Evolutionary conservation across 2,113 vertebrate species (phyloP).

Genomic region (Athene noctua): DNA sequence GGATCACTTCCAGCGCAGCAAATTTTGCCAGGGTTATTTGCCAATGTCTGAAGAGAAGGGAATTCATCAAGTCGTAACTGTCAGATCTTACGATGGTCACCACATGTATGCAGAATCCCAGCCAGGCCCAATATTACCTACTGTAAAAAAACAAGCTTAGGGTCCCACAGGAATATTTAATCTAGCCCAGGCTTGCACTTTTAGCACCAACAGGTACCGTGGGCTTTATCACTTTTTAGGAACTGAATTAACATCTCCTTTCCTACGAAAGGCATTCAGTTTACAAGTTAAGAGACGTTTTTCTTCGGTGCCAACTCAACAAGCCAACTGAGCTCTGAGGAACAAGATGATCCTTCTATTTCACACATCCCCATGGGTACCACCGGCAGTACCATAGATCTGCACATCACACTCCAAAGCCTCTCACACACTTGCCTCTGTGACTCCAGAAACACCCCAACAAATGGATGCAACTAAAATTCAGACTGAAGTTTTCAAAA

Average conservation of each 20-base stretch:
- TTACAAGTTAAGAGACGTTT: neutral
- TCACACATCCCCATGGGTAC: neutral
- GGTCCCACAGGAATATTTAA: neutral
- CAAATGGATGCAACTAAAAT: neutral
- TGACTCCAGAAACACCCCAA: neutral
- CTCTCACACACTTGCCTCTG: neutral
- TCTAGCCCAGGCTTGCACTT: neutral
- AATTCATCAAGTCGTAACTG: neutral
- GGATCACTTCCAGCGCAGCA: neutral
- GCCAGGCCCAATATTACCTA: neutral
- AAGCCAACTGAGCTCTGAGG: neutral
- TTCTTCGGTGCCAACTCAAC: neutral
- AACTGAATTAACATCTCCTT: neutral
- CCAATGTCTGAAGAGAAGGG: neutral
- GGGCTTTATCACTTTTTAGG: neutral
- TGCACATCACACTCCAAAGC: neutral
- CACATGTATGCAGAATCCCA: neutral
- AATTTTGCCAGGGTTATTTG: neutral
- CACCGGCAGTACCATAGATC: neutral
- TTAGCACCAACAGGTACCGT: neutral
- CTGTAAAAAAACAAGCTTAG: neutral
- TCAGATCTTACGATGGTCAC: neutral
- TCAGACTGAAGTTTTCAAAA: neutral
- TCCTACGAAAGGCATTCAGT: neutral
- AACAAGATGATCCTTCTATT: neutral